These are phyloP conservation scores for Rynchops niger DNA, from an alignment of 2,113 vertebrate genomes.

Conservation along the genomic window DNA sequence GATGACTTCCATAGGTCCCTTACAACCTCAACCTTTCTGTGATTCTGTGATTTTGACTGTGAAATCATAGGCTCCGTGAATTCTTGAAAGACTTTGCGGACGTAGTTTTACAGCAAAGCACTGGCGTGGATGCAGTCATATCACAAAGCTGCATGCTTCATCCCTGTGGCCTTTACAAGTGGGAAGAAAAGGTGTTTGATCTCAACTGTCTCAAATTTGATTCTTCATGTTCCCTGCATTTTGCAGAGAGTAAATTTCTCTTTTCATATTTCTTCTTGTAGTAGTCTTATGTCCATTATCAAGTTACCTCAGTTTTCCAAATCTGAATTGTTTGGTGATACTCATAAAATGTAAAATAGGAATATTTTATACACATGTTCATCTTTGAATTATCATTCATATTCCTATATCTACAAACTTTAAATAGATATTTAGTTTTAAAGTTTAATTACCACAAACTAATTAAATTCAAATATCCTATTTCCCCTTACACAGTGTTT, in stretches of 20 bases:
- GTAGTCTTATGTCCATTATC: neutral
- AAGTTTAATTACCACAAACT: neutral
- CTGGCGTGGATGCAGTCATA: neutral
- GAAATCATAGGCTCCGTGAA: neutral
- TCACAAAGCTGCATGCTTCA: neutral
- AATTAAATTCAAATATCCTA: neutral
- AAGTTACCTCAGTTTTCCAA: neutral
- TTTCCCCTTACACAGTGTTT: neutral
- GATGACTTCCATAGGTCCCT: neutral
- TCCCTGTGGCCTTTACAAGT: neutral
- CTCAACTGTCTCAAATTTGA: neutral
- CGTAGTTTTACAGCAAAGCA: neutral
- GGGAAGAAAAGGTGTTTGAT: neutral
- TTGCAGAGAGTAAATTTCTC: neutral
- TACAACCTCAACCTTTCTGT: neutral
- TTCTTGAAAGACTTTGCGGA: neutral
- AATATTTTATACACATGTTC: neutral
- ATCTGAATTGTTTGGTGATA: neutral
- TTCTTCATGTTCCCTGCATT: neutral
- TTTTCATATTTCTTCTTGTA: neutral
- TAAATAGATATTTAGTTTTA: neutral
- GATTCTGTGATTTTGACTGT: neutral
- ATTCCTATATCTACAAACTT: neutral
- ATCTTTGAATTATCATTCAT: neutral
- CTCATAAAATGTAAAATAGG: neutral